These are phyloP conservation scores for Arion vulgaris DNA, from an alignment of 1,140 invertebrate genomes.

Conservation along the genomic window DNA sequence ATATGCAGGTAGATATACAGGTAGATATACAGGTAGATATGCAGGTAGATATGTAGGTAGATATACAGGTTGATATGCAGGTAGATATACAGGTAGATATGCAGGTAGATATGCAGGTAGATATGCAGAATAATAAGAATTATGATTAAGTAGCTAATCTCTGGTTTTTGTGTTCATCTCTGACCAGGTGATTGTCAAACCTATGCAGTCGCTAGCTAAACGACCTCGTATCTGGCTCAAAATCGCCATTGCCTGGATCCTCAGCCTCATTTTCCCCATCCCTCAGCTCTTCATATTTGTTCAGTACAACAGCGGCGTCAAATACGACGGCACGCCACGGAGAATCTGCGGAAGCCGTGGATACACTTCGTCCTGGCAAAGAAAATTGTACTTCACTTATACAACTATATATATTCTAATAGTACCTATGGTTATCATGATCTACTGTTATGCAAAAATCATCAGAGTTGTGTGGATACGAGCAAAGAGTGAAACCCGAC, in stretches of 20 bases:
- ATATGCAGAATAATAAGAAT: background rate
- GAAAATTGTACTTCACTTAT: slow-evolving; percentile 73
- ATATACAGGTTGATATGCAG: background rate
- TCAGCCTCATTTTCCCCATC: slow-evolving; percentile 72
- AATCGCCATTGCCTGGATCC: slow-evolving; percentile 71
- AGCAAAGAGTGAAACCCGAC: slow-evolving; percentile 16
- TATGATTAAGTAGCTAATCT: no score
- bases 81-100: background rate
- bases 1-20: background rate
- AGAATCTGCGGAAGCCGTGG: slow-evolving; percentile 70
- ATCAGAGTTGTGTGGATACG: slow-evolving; percentile 71
- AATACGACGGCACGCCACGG: slow-evolving; percentile 52
- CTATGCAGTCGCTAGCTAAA: slow-evolving; percentile 63
- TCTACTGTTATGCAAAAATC: slow-evolving; percentile 73
- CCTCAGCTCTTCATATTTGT: slow-evolving; percentile 74
- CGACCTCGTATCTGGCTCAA: slow-evolving; percentile 65
- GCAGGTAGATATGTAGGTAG: background rate
- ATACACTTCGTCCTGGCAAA: slow-evolving; percentile 73
- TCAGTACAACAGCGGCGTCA: slow-evolving; percentile 46
- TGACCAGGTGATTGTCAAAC: slow-evolving; percentile 63
- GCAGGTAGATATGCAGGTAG: background rate
- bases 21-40: background rate
- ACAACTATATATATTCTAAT: slow-evolving; percentile 71
- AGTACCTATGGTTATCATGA: slow-evolving; percentile 71
- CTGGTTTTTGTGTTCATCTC: no score